Conservation (phyloP, 2,888 invertebrate species). For the Nebria brevicollis region DNA sequence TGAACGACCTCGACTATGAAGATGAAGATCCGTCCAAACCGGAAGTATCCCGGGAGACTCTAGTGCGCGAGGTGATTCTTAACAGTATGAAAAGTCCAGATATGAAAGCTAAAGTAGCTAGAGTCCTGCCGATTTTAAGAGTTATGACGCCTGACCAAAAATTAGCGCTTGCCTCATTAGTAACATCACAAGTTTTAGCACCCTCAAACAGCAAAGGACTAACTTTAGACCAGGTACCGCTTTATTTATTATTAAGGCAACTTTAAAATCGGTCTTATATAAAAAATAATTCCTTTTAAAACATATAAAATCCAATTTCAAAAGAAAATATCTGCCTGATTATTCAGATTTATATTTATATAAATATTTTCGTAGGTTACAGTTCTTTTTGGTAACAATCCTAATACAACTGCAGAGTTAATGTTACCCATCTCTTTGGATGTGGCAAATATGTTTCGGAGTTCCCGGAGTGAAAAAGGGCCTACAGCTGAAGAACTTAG, state of each 20-base stretch:
- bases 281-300: too few species aligned
- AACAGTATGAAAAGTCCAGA: constrained; percentile 70
- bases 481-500: constrained; percentile 47
- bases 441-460: constrained; percentile 71
- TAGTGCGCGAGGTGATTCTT: constrained; percentile 67
- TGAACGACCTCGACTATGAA: constrained; percentile 54
- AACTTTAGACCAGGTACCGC: constrained; percentile 67
- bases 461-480: constrained; percentile 47
- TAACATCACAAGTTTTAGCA: constrained; percentile 70
- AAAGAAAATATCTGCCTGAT: background rate
- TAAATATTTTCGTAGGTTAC: constrained; percentile 65
- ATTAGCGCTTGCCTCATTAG: constrained; percentile 70
- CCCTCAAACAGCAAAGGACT: constrained; percentile 63
- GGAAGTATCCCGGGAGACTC: constrained; percentile 62
- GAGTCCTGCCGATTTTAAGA: constrained; percentile 73
- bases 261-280: too few species aligned
- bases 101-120: constrained; percentile 70
- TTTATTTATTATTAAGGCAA: too few species aligned
- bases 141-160: constrained; percentile 72
- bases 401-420: constrained; percentile 67
- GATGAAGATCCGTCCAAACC: constrained; percentile 53
- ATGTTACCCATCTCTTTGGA: constrained; percentile 73
- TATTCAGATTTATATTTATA: constrained; percentile 6
- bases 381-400: constrained; percentile 66
- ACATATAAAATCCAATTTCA: too few species aligned